phyloP scores from a whole-genome alignment of 2,888 invertebrate genomes.

The Lasioglossum lativentre region DNA sequence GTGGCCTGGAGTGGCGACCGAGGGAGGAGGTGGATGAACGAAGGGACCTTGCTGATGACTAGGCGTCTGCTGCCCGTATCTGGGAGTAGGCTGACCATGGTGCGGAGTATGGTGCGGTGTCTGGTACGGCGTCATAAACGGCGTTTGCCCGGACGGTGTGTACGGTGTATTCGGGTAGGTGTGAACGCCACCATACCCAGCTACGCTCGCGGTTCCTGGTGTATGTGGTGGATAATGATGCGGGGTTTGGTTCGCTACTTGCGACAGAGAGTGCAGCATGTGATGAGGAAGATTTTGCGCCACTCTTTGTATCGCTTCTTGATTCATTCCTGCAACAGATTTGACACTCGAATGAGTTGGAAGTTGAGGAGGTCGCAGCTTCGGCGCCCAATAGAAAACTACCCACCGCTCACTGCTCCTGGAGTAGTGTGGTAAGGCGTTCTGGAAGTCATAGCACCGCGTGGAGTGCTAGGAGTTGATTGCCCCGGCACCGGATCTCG shows the following conservation, averaged over 20 bases:
- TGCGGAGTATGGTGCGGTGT: slow-evolving; percentile 88
- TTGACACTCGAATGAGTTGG: neutral
- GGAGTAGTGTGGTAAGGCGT: slow-evolving; percentile 87
- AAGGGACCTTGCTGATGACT: slow-evolving; percentile 86
- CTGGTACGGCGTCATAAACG: slow-evolving; percentile 96
- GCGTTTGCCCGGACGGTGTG: slow-evolving; percentile 96
- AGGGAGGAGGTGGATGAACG: slow-evolving; percentile 81
- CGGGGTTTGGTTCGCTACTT: slow-evolving; percentile 88
- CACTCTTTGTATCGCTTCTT: slow-evolving; percentile 90
- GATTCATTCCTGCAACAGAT: slow-evolving; percentile 85
- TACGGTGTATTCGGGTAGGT: slow-evolving; percentile 92
- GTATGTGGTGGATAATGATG: slow-evolving; percentile 88
- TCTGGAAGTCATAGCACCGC: slow-evolving; percentile 86
- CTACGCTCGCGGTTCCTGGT: slow-evolving; percentile 90
- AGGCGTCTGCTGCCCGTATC: slow-evolving; percentile 79
- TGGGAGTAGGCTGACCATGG: slow-evolving; percentile 77
- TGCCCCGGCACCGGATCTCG: slow-evolving; percentile 92
- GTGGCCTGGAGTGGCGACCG: slow-evolving; percentile 64
- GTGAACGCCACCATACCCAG: slow-evolving; percentile 85
- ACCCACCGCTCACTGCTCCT: slow-evolving; percentile 64
- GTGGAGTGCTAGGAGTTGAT: slow-evolving; percentile 91
- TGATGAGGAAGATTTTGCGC: slow-evolving; percentile 90
- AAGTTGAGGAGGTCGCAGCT: neutral
- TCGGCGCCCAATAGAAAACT: neutral
- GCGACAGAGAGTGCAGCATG: slow-evolving; percentile 90